Percentiles rank a stretch among this genome's conserved stretches.
These are phyloP conservation scores for Slavum lentiscoides DNA, from an alignment of 2,888 invertebrate genomes.

Conservation along the genomic window DNA sequence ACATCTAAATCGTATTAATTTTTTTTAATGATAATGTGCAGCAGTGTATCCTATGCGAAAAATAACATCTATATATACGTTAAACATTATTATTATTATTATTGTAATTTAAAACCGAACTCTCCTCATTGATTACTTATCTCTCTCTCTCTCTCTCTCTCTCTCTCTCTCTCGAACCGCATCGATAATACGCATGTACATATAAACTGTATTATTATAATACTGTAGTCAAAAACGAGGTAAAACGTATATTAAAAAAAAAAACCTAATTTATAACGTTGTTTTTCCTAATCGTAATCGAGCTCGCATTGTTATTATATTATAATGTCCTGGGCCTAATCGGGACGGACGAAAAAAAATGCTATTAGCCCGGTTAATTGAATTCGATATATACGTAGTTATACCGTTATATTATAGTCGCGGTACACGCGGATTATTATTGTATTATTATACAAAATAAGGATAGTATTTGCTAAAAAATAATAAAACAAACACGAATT, in stretches of 20 bases:
- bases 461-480: conserved; percentile 19
- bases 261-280: conserved; percentile 39
- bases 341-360: conserved; percentile 19
- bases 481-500: not conserved
- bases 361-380: conserved; percentile 44
- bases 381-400: conserved; percentile 36
- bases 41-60: not conserved
- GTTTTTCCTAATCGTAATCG: conserved; percentile 16
- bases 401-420: conserved; percentile 29
- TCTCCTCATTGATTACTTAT: conserved; percentile 19
- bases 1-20: no score
- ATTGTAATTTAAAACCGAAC: conserved; percentile 17
- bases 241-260: not conserved
- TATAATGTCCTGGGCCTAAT: conserved; percentile 14
- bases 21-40: not conserved
- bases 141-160: not conserved
- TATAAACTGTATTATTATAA: no score
- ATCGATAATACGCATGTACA: not conserved
- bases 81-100: not conserved
- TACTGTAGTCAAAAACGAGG: not conserved
- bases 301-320: conserved; percentile 31
- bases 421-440: conserved; percentile 14
- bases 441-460: conserved; percentile 15
- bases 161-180: conserved; percentile 13
- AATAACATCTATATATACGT: not conserved